Evolutionary conservation across 1,140 invertebrate genomes (phyloP).

Genomic region (Cherax destructor): DNA sequence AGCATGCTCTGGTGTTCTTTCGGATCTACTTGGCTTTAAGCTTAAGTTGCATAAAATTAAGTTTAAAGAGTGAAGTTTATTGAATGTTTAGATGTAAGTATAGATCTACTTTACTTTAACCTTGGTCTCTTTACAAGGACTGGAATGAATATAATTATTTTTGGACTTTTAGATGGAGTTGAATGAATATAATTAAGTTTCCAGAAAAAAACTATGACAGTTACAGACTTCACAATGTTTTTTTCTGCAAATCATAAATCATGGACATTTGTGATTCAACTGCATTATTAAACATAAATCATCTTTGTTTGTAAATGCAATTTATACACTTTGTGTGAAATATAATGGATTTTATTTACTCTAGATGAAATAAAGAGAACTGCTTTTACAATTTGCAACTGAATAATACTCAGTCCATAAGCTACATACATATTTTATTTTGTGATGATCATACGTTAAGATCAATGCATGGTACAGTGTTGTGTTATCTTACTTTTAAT

Average conservation of each 20-base stretch:
- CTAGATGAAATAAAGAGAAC: not conserved
- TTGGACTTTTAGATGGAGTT: not conserved
- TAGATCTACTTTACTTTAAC: not conserved
- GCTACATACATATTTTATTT: not conserved
- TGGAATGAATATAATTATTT: not conserved
- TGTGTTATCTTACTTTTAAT: no score
- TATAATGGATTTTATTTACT: not conserved
- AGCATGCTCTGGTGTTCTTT: slow-evolving; percentile 94
- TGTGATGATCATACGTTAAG: not conserved
- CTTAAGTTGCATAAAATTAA: slow-evolving; percentile 98
- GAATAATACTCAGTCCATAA: not conserved
- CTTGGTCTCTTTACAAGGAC: not conserved
- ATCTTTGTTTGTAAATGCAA: not conserved
- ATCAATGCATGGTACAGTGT: not conserved
- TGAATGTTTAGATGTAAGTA: not conserved
- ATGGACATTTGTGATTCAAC: no score
- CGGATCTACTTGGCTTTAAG: slow-evolving; percentile 97
- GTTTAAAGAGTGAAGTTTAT: slow-evolving; percentile 71
- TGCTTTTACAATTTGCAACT: not conserved
- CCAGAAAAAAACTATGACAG: no score
- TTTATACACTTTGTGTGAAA: not conserved
- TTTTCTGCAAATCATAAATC: no score
- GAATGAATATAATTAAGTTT: not conserved
- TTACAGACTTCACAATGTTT: no score
- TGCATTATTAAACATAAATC: not conserved